These are phyloP conservation scores for Apolygus lucorum DNA, from an alignment of 1,140 invertebrate genomes.

Conservation along the genomic window DNA sequence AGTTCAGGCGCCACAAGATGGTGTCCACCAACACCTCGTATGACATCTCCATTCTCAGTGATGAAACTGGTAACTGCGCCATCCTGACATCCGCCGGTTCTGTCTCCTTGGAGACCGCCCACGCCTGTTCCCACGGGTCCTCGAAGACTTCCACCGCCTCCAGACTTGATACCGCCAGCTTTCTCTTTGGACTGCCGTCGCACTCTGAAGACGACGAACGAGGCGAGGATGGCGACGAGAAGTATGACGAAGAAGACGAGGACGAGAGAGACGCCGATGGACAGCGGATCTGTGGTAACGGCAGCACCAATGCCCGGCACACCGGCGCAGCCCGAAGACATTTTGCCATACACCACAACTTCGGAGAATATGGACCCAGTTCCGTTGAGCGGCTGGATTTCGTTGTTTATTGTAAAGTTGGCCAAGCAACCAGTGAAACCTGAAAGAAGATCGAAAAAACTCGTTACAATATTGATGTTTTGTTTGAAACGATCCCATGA, in stretches of 20 bases:
- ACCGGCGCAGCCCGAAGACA: constrained; percentile 56
- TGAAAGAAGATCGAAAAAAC: constrained; percentile 35
- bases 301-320: constrained; percentile 62
- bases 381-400: constrained; percentile 80
- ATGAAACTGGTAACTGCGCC: constrained; percentile 49
- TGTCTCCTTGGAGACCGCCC: constrained; percentile 19
- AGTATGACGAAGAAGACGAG: constrained; percentile 89
- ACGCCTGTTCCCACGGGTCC: constrained; percentile 31
- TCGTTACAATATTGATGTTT: background rate
- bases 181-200: constrained; percentile 78
- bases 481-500: too few relatives aligned
- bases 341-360: constrained; percentile 54
- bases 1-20: constrained; percentile 69
- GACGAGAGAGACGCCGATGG: constrained; percentile 82
- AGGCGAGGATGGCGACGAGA: constrained; percentile 76
- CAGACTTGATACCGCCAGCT: constrained; percentile 49
- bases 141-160: constrained; percentile 47
- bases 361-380: constrained; percentile 70
- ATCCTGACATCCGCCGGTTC: constrained; percentile 36
- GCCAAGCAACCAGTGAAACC: constrained; percentile 81
- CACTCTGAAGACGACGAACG: constrained; percentile 79
- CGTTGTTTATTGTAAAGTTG: constrained; percentile 80
- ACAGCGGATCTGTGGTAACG: constrained; percentile 72
- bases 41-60: constrained; percentile 56
- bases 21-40: constrained; percentile 53